Conservation (phyloP, 2,888 invertebrate species). For the Ophion ellenae region DNA sequence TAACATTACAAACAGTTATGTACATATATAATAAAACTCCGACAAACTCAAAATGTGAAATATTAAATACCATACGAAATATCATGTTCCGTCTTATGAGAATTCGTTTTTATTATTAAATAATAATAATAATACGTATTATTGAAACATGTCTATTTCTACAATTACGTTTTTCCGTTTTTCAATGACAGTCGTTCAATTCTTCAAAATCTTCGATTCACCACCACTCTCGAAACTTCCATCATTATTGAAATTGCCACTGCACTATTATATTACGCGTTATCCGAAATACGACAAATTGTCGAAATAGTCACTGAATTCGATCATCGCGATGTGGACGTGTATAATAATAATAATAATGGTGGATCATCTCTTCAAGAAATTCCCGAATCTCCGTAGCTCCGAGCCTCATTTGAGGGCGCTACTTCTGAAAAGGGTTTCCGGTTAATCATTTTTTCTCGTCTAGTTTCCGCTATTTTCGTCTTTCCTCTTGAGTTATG, state of each 20-base stretch:
- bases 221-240: no score
- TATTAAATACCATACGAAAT: no score
- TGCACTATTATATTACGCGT: not conserved
- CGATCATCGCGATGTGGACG: not conserved
- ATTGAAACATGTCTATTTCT: no score
- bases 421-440: not conserved
- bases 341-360: not conserved
- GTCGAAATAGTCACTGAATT: not conserved
- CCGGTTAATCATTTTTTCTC: not conserved
- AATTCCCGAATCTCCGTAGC: not conserved
- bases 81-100: no score
- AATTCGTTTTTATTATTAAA: no score
- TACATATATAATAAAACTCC: no score
- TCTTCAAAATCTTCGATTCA: no score
- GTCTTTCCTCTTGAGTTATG: constrained; percentile 24
- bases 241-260: not conserved
- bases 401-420: not conserved
- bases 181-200: no score
- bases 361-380: not conserved
- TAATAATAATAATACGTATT: no score
- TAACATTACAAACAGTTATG: no score
- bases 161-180: no score
- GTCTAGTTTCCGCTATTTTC: constrained; percentile 9
- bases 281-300: not conserved
- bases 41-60: no score